phyloP scores from a whole-genome alignment of 92 coral and sea anemone species.

The Metridium senile region DNA sequence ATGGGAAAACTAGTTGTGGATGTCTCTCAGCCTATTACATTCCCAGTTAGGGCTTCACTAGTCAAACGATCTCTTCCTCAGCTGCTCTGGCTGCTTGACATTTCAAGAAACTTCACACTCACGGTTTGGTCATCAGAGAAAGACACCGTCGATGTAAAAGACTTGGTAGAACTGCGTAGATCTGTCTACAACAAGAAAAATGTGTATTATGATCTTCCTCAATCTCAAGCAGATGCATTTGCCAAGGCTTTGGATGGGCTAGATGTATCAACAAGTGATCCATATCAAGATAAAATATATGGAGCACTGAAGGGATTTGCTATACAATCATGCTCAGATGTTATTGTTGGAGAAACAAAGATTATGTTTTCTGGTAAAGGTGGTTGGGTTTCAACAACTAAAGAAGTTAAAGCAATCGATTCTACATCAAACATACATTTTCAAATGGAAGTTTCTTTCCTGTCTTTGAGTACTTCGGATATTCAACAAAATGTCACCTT shows the following conservation, averaged over 20 bases:
- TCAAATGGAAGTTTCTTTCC: conserved; percentile 16
- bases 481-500: conserved; percentile 25
- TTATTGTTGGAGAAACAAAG: conserved; percentile 65
- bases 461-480: conserved; percentile 10
- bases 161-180: conserved; percentile 54
- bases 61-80: conserved; percentile 67
- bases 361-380: conserved; percentile 71
- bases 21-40: conserved; percentile 69
- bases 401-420: conserved; percentile 10
- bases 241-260: conserved; percentile 19
- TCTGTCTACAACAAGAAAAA: conserved; percentile 55
- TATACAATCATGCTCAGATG: conserved; percentile 42
- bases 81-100: conserved; percentile 73
- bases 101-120: conserved; percentile 65
- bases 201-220: conserved; percentile 83
- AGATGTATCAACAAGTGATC: neutral
- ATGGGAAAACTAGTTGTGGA: conserved; percentile 61
- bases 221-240: conserved; percentile 52
- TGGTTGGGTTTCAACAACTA: conserved; percentile 59
- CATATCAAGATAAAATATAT: neutral
- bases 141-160: conserved; percentile 63
- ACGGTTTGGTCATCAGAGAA: conserved; percentile 78
- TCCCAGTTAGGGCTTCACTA: conserved; percentile 78
- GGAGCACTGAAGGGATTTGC: conserved; percentile 21
- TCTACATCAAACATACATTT: neutral